Percentiles rank a stretch among this genome's conserved stretches.
Evolutionary conservation across 2,113 vertebrate species (phyloP).

Genomic region (Lipotes vexillifer): DNA sequence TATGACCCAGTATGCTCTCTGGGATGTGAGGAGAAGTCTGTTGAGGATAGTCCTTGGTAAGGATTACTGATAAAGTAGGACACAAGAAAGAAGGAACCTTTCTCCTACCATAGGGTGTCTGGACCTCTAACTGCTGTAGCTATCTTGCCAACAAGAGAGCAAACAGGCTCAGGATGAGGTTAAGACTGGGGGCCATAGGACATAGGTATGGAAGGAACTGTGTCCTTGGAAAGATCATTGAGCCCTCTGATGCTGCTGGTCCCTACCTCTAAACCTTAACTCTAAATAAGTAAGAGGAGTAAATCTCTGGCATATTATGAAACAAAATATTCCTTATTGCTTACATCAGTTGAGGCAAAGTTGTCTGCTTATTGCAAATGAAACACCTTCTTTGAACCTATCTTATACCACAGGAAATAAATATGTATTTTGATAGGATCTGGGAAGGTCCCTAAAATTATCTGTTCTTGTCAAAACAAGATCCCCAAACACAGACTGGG

Average conservation of each 20-base stretch:
- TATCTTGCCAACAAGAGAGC: not conserved
- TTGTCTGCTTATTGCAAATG: not conserved
- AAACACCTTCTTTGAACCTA: not conserved
- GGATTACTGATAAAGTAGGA: not conserved
- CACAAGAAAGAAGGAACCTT: not conserved
- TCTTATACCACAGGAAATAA: not conserved
- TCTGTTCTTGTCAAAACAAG: not conserved
- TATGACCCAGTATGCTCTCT: too few relatives aligned
- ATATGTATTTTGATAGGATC: not conserved
- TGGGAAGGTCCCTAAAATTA: not conserved
- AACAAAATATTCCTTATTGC: not conserved
- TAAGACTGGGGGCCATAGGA: not conserved
- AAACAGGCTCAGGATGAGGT: not conserved
- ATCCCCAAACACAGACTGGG: not conserved
- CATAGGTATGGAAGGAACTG: not conserved
- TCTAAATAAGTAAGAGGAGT: not conserved
- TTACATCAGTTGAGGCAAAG: not conserved
- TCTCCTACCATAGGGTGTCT: not conserved
- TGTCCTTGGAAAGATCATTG: not conserved
- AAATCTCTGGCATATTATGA: not conserved
- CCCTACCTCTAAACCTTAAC: not conserved
- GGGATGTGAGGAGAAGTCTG: not conserved
- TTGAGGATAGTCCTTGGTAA: not conserved
- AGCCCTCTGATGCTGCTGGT: fast-evolving
- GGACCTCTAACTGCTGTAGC: not conserved